Evolutionary conservation across 2,888 invertebrate genomes (phyloP), one percentile per base, ranked within the genome.

Genomic region (Spilarctia lutea): DNA sequence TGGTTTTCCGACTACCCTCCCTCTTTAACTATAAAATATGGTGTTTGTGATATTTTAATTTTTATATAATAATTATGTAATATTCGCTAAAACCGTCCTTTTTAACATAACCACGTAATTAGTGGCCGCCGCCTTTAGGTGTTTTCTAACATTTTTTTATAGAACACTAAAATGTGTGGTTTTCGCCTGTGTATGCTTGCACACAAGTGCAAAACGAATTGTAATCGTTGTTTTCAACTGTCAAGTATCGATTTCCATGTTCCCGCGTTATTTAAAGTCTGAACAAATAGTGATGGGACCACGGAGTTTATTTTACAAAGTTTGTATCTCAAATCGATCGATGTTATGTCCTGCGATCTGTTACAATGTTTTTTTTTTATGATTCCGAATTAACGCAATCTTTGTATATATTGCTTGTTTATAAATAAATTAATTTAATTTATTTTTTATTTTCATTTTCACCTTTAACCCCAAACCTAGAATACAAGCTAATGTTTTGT

Each of bases 341-440:
- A 72, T 68, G 68, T 39, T 45, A 60, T 69, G 52, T 20, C 6
- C 42, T 39, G 24, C 56, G 60, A 67, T 73, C 33, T 45, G 67
- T 73, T 68, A 73, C 63, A 69, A 69, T 80, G 75, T 78, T 45
- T 7, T 68, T 7, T 68, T 45, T 69, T 52, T 35, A 69, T 35
- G 35, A 56, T 72, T 72, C 82, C 77, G 81, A 82, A 82, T 82
- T 81, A 82, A 73, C 72, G 81, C 78, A 75, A 70, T 81, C 75
- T 82, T 79, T 82, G 82, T 82, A 81, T 82, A 82, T 81, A 82
- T 81, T 76, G 82, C 82, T 82, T 82, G 77, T 82, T 81, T 79
- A 75, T 77, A 78, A 82, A 82, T 82, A 82, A 82, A 81, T 76
- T 81, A 78, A 81, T 78, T 83, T 81, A 78, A 82, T 81, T 83